A percentile compares a stretch with the other conserved stretches of the same genome.
Conservation (phyloP, 1,140 invertebrate genomes). For the Thalassaphorura encarpata region DNA sequence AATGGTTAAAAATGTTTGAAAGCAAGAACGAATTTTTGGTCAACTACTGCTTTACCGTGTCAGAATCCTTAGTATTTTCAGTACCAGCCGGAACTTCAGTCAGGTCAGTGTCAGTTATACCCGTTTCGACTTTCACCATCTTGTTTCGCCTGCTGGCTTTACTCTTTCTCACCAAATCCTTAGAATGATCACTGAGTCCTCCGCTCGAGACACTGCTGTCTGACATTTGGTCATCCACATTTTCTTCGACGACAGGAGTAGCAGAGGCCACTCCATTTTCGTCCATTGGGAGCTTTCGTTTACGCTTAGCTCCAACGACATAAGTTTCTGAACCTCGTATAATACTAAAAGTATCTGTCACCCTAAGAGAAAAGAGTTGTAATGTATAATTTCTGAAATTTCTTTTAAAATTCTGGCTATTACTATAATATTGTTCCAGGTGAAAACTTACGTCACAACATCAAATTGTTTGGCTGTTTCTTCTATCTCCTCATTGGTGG, state of each 20-base stretch:
- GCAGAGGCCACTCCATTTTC: neutral
- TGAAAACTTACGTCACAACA: too few relatives aligned
- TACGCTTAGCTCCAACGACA: neutral
- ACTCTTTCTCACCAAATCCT: conserved; percentile 3
- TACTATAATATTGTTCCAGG: too few relatives aligned
- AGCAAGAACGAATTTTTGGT: too few relatives aligned
- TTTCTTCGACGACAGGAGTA: neutral
- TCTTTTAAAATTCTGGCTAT: too few relatives aligned
- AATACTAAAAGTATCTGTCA: neutral
- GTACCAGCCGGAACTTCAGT: too few relatives aligned
- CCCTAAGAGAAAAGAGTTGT: too few relatives aligned
- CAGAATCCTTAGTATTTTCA: too few relatives aligned
- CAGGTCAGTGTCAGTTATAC: too few relatives aligned
- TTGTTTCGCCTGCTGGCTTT: neutral
- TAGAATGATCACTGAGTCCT: conserved; percentile 22
- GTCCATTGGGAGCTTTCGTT: neutral
- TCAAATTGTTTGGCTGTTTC: neutral
- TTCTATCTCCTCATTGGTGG: neutral
- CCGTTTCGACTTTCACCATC: too few relatives aligned
- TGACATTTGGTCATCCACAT: neutral
- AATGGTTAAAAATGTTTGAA: too few relatives aligned
- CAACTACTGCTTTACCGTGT: too few relatives aligned
- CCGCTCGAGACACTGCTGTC: conserved; percentile 21
- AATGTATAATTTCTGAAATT: too few relatives aligned
- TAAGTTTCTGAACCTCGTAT: conserved; percentile 13